phyloP scores from a whole-genome alignment of 2,113 vertebrate genomes.

The Cryptotis parvus region DNA sequence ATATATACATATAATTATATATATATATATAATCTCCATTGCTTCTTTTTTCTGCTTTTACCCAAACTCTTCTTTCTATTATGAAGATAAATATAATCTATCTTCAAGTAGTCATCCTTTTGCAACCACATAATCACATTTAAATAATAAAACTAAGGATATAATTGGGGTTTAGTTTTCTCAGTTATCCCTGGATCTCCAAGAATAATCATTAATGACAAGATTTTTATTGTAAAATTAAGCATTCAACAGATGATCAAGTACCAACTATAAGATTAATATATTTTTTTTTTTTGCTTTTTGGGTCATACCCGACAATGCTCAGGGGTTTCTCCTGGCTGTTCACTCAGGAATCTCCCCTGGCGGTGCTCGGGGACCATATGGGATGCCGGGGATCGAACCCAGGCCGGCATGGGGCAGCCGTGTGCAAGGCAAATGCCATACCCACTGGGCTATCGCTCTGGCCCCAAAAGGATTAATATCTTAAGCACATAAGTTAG shows the following conservation, averaged over 20 bases:
- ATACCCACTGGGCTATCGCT: no score
- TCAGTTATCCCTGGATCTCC: slow-evolving; percentile 23
- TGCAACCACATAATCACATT: background rate
- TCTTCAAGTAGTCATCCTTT: background rate
- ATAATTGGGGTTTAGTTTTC: slow-evolving; percentile 42
- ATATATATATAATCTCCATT: background rate
- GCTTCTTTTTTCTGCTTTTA: background rate
- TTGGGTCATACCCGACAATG: no score
- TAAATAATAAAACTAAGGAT: slow-evolving; percentile 61
- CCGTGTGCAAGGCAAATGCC: no score
- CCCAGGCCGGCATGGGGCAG: no score
- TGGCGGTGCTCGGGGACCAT: no score
- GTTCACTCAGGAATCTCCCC: no score
- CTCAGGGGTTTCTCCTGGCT: no score
- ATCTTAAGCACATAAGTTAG: background rate
- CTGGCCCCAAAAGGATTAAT: no score
- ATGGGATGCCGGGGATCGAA: no score
- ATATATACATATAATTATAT: no score
- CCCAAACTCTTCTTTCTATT: background rate
- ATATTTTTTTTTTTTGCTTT: no score
- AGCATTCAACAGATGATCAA: slow-evolving; percentile 2
- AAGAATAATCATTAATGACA: slow-evolving; percentile 47
- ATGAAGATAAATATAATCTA: background rate
- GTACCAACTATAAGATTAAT: background rate
- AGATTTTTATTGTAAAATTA: slow-evolving; percentile 39